A percentile compares a stretch with the other conserved stretches of the same genome.
Evolutionary conservation across 2,888 invertebrate genomes (phyloP).

Genomic region (Scaptomyza cyrtandrae): DNA sequence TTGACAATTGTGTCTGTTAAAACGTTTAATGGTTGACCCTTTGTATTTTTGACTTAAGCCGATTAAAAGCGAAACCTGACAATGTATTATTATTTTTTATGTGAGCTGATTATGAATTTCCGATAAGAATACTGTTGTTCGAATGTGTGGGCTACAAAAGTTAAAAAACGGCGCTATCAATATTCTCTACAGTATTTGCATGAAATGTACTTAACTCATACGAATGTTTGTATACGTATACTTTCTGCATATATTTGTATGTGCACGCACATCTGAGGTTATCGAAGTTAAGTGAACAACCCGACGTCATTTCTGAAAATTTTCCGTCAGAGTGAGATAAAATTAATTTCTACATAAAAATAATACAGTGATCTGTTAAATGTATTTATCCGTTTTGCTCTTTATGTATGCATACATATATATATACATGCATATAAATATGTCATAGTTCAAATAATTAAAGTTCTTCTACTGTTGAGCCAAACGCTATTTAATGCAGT

Average conservation of each 20-base stretch:
- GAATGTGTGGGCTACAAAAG: slow-evolving; percentile 17
- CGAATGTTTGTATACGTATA: no score
- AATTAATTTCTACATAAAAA: slow-evolving; percentile 13
- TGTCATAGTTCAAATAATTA: slow-evolving; percentile 34
- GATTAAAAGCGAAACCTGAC: slow-evolving; percentile 25
- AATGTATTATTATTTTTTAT: slow-evolving; percentile 33
- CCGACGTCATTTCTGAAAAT: slow-evolving; percentile 15
- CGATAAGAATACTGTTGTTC: slow-evolving; percentile 53
- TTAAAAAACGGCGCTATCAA: slow-evolving; percentile 22
- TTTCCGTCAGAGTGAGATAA: slow-evolving; percentile 41
- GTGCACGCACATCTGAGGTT: not conserved
- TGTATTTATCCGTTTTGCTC: slow-evolving; percentile 16
- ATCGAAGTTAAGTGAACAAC: slow-evolving; percentile 48
- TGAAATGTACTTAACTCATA: slow-evolving; percentile 2
- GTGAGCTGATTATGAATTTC: slow-evolving; percentile 49
- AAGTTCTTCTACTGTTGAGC: slow-evolving; percentile 49
- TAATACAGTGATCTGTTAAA: slow-evolving; percentile 2
- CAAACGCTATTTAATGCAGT: slow-evolving; percentile 5
- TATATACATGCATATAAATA: not conserved
- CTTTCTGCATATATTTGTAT: not conserved
- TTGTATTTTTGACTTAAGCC: slow-evolving; percentile 18
- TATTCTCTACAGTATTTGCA: slow-evolving; percentile 11
- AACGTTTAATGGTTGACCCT: slow-evolving; percentile 22
- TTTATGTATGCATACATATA: slow-evolving; percentile 4
- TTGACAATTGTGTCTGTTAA: slow-evolving; percentile 2